Evolutionary conservation across 2,888 invertebrate genomes (phyloP).

Genomic region (Frankliniella fusca): DNA sequence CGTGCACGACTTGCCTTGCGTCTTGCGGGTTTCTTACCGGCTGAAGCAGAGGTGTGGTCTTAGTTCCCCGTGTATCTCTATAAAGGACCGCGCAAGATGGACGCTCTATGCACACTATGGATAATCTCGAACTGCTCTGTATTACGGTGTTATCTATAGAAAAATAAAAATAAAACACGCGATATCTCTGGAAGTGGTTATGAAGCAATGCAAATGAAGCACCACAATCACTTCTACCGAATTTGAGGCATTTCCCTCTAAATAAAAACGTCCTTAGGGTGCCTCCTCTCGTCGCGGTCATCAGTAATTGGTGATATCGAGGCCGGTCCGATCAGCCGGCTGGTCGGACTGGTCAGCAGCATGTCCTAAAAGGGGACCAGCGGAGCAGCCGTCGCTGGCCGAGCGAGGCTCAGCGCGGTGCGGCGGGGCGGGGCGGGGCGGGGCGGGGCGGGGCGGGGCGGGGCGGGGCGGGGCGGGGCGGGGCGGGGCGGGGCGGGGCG

Average conservation of each 20-base stretch:
- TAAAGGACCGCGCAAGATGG: too few species aligned
- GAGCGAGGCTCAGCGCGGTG: background rate
- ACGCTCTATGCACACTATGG: too few species aligned
- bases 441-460: background rate
- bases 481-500: too few species aligned
- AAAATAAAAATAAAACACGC: background rate
- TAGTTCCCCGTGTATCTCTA: too few species aligned
- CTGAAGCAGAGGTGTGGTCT: too few species aligned
- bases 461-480: background rate
- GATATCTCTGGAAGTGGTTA: background rate
- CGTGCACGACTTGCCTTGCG: too few species aligned
- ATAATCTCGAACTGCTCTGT: too few species aligned
- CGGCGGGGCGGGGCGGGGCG: background rate
- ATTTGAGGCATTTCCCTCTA: too few species aligned
- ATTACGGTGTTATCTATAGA: background rate
- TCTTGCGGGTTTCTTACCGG: too few species aligned
- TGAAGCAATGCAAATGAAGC: background rate
- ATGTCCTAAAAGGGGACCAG: slow-evolving; percentile 17
- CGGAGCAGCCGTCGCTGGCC: background rate
- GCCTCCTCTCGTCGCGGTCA: too few species aligned
- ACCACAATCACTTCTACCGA: background rate
- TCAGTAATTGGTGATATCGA: background rate
- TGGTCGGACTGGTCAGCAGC: background rate
- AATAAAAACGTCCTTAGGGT: too few species aligned
- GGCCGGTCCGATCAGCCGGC: background rate